Conservation (phyloP, 2,888 invertebrate genomes). For the Tiliacea citrago region DNA sequence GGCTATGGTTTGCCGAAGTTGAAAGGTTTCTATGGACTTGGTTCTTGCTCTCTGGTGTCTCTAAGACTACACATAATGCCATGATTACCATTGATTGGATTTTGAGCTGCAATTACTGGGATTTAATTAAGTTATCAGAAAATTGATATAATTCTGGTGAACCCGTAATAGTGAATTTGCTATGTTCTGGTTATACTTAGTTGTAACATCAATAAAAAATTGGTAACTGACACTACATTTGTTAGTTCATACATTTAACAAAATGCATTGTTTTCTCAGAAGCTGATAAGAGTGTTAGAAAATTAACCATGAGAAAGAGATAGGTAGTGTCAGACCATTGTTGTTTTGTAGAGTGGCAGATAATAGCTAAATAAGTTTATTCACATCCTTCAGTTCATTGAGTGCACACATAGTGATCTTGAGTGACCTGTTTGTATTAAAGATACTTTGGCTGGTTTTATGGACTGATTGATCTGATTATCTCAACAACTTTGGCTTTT, state of each 20-base stretch:
- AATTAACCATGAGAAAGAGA: background rate
- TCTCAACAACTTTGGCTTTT: background rate
- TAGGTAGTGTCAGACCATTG: background rate
- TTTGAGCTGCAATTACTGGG: background rate
- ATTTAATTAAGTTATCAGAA: background rate
- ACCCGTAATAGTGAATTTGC: background rate
- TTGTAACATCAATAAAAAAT: background rate
- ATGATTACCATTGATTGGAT: background rate
- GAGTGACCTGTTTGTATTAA: background rate
- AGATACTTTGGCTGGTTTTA: background rate
- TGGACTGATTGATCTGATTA: background rate
- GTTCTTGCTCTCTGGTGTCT: background rate
- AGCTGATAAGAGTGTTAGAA: background rate
- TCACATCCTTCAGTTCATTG: background rate
- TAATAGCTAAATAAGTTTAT: background rate
- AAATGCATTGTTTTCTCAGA: background rate
- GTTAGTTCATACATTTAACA: background rate
- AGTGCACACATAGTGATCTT: background rate
- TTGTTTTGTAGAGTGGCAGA: background rate
- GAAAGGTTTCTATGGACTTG: background rate
- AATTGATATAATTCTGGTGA: background rate
- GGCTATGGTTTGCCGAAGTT: background rate
- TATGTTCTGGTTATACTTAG: background rate
- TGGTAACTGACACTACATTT: background rate
- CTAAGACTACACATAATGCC: background rate